Base-by-base conservation (phyloP, 2,797 vertebrate genomes). In the Siniperca undulata region DNA sequence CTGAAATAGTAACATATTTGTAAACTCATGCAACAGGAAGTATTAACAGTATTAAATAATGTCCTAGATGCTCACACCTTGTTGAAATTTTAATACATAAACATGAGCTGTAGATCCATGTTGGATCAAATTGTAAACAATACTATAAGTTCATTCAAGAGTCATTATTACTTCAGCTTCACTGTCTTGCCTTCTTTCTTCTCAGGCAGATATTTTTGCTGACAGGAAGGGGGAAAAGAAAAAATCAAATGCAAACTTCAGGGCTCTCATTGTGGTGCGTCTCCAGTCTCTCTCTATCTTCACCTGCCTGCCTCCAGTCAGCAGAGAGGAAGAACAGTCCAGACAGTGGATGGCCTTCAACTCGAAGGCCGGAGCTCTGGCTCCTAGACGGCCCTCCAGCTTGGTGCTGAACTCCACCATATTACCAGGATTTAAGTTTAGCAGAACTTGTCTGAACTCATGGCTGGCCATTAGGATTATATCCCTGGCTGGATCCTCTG, bases 211-310 rank as follows among this genome's bases (percentile, higher is more conserved):
- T 89, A 96, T 94, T 64, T 89, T 94, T 69, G 97, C 98, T 0
- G 97, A 97, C 72, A 99, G 93, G 92, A 99, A 97, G 0, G 99
- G 99, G 50, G 97, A 97, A 87, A 99, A 99, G 94, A 99, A 99
- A 86, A 99, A 99, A 93, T 99, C 96, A 84, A 99, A 99, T 17
- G 97, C 97, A 14, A 99, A 99, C 93, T 97, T 97, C 44, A 98
- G 66, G 1, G 97, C 96, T 34, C 85, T 91, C 67, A 98, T 96
- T 58, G 96, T 97, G 0, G 94, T 96, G 68, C 93, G 95, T 75
- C 97, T 97, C 98, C 98, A 99, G 95, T 99, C 96, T 7, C 94
- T 96, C 86, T 99, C 98, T 1, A 98, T 95, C 95, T 99, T 99
- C 80, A 99, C 97, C 1, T 99, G 98, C 60, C 97, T 94, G 22